These are phyloP conservation scores for Leptinotarsa defecta DNA, from an alignment of 1,140 invertebrate species.

Conservation along the genomic window DNA sequence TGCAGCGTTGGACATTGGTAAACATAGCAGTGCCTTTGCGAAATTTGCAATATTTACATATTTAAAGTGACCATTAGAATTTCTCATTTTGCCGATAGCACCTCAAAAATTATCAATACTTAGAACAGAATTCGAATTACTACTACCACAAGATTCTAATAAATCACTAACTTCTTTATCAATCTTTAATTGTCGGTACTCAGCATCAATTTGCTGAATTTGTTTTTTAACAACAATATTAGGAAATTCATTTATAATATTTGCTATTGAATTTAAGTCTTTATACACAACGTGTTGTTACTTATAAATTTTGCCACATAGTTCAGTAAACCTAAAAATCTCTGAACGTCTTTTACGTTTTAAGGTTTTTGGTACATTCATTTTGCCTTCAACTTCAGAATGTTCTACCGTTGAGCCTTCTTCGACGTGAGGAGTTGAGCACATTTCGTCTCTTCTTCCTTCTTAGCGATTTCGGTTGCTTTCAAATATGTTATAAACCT, in stretches of 20 bases:
- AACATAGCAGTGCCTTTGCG: background rate
- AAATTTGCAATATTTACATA: constrained; percentile 4
- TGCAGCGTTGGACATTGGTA: background rate
- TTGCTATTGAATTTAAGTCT: background rate
- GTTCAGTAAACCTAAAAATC: constrained; percentile 49
- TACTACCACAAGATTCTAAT: background rate
- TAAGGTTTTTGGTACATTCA: constrained; percentile 37
- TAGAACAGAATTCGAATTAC: background rate
- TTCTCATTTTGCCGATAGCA: background rate
- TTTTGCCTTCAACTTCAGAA: constrained; percentile 17
- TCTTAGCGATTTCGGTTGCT: too few species aligned
- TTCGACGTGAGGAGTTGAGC: background rate
- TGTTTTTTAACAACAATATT: background rate
- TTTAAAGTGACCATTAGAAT: background rate
- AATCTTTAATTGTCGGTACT: constrained; percentile 8
- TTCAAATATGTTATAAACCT: too few species aligned
- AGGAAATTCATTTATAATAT: constrained; percentile 1
- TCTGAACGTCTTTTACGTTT: constrained; percentile 46
- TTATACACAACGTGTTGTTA: constrained; percentile 17
- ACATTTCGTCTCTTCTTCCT: too few species aligned
- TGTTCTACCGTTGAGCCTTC: background rate
- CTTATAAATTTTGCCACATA: constrained; percentile 32
- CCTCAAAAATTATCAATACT: constrained; percentile 10
- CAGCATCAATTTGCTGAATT: background rate
- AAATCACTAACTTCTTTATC: constrained; percentile 4